Evolutionary conservation across 2,113 vertebrate genomes (phyloP).

Genomic region (Sapajus apella): DNA sequence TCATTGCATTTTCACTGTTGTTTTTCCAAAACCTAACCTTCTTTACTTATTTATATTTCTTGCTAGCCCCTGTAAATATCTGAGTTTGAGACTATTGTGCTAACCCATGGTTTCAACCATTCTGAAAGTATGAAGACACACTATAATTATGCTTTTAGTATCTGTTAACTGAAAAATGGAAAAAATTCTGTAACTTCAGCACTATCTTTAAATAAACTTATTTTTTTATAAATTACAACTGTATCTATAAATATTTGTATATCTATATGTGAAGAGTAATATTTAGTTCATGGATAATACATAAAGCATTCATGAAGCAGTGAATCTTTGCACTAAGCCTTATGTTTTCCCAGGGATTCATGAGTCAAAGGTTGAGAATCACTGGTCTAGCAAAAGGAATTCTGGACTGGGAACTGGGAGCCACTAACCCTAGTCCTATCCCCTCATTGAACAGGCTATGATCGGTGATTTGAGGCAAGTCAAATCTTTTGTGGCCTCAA

Average conservation of each 20-base stretch:
- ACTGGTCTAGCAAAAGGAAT: neutral
- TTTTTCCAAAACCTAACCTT: neutral
- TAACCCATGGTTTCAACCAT: neutral
- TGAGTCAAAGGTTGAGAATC: neutral
- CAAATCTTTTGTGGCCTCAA: neutral
- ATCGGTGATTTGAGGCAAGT: neutral
- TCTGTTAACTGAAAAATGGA: neutral
- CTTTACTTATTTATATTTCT: neutral
- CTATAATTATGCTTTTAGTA: neutral
- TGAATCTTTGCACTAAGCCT: neutral
- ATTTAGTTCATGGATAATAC: neutral
- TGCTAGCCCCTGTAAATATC: neutral
- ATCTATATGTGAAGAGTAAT: neutral
- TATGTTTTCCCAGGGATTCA: neutral
- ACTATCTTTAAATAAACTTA: conserved; percentile 34
- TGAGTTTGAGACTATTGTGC: neutral
- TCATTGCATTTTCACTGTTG: neutral
- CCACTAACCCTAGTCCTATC: neutral
- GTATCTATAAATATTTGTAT: neutral
- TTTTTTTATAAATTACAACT: conserved; percentile 15
- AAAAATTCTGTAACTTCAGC: neutral
- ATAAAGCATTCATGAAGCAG: neutral
- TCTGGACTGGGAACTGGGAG: neutral
- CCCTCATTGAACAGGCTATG: neutral
- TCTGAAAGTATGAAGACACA: neutral